Base-by-base conservation (phyloP, 2,113 vertebrate genomes). In the Mus musculus region DNA sequence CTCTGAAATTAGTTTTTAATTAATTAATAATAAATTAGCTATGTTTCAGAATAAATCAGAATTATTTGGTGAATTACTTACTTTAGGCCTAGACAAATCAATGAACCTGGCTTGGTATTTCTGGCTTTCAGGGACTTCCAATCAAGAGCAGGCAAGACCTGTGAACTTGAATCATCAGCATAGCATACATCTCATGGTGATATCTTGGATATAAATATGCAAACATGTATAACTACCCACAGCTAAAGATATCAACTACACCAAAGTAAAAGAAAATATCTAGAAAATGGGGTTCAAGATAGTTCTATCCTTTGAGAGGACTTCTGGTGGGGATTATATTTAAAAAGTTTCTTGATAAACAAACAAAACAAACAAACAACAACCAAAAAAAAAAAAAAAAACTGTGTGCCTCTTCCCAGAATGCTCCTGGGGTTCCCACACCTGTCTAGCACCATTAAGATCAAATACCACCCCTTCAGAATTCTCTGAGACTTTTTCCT, bases 11-110 rank as follows among this genome's bases (percentile, higher is more conserved):
- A 24, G 49, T 69, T 39, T 73, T 81, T 59, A 14, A 81, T 39
- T 56, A 56, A 81, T 22, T 39, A 52, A 69, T 69, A 69, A 52
- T 36, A 49, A 87, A 52, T 49, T 71, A 75, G 77, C 46, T 93
- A 42, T 4, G 42, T 26, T 82, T 95, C 73, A 91, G 73, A 93
- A 93, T 39, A 90, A 81, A 89, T 72, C 22, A 19, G 80, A 84
- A 71, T 84, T 92, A 52, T 84, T 88, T 91, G 93, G 46, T 86
- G 78, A 88, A 85, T 90, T 86, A 61, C 71, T 95, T 94, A 82
- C 20, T 91, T 80, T 88, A 22, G 39, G 13, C 49, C 95, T 95
- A 86, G 20, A 42, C 17, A 93, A 84, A 89, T 14, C 61, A 81
- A 56, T 54, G 80, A 84, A 36, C 56, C 28, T 54, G 46, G 49